These are phyloP conservation scores for Troilus luridus DNA, from an alignment of 2,888 invertebrate genomes.

Conservation along the genomic window DNA sequence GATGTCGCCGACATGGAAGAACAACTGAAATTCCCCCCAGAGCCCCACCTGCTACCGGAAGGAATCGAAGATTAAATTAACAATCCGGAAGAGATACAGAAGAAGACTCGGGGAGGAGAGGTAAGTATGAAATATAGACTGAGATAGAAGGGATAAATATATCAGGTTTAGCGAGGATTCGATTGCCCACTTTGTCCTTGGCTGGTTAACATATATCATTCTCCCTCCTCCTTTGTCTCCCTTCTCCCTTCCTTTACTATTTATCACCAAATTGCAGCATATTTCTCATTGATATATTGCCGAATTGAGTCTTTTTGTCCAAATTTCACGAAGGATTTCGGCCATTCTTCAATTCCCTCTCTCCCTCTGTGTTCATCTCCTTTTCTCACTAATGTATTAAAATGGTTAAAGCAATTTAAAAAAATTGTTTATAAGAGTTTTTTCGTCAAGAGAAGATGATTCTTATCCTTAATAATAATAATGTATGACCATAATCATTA, in stretches of 20 bases:
- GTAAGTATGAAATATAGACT: conserved; percentile 42
- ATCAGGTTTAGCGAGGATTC: conserved; percentile 44
- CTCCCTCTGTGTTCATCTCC: background rate
- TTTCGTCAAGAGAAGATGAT: no score
- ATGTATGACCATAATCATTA: no score
- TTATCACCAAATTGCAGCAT: conserved; percentile 33
- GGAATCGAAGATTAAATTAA: conserved; percentile 20
- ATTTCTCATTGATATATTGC: conserved; percentile 29
- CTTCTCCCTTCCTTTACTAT: conserved; percentile 5
- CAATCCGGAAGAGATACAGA: conserved; percentile 1
- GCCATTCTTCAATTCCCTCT: background rate
- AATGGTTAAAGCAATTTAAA: background rate
- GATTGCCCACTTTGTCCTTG: conserved; percentile 49
- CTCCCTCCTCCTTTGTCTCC: conserved; percentile 42
- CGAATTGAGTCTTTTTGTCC: background rate
- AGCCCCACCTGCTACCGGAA: background rate
- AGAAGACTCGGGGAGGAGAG: background rate
- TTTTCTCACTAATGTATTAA: background rate
- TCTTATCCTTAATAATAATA: no score
- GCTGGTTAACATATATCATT: conserved; percentile 49
- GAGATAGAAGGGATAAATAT: conserved; percentile 37
- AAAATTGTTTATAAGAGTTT: background rate
- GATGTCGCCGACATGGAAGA: background rate
- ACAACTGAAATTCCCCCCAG: background rate
- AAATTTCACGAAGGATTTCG: background rate